Conservation (phyloP, 1,140 invertebrate species). For the Chrysomallon squamiferum region DNA sequence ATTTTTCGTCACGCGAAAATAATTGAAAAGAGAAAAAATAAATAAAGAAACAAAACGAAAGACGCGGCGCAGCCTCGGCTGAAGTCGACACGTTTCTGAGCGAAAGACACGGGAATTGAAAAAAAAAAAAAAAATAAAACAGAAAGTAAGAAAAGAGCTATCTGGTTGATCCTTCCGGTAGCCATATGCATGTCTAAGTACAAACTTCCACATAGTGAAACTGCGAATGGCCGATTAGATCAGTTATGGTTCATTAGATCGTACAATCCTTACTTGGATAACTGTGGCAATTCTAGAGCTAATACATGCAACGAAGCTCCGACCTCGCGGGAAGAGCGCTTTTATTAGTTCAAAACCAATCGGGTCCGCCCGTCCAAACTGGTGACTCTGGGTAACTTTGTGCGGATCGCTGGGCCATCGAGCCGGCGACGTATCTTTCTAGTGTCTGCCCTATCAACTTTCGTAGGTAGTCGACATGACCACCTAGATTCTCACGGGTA, state of each 20-base stretch:
- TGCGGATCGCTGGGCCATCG: slow-evolving; percentile 53
- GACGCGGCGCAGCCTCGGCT: too few relatives aligned
- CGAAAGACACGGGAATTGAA: too few relatives aligned
- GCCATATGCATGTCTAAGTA: slow-evolving; percentile 74
- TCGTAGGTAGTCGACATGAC: slow-evolving; percentile 79
- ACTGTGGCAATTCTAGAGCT: slow-evolving; percentile 86
- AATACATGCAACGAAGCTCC: slow-evolving; percentile 55
- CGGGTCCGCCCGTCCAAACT: slow-evolving; percentile 38
- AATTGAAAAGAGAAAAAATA: too few relatives aligned
- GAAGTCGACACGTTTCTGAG: too few relatives aligned
- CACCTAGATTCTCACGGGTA: slow-evolving; percentile 85
- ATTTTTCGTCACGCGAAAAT: too few relatives aligned
- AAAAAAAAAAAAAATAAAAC: too few relatives aligned
- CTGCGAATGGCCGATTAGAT: slow-evolving; percentile 83
- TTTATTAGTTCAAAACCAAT: slow-evolving; percentile 74
- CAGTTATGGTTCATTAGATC: slow-evolving; percentile 75
- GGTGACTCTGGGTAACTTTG: slow-evolving; percentile 83
- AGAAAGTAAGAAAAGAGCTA: too few relatives aligned
- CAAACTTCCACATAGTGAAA: slow-evolving; percentile 73
- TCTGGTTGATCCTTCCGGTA: too few relatives aligned
- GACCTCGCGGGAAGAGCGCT: slow-evolving; percentile 61
- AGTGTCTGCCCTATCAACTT: slow-evolving; percentile 76
- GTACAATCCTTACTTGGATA: slow-evolving; percentile 81
- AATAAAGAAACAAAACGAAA: too few relatives aligned
- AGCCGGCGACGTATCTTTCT: slow-evolving; percentile 73